These are phyloP conservation scores for Loxodonta africana DNA, from an alignment of 2,113 vertebrate species.

Conservation along the genomic window DNA sequence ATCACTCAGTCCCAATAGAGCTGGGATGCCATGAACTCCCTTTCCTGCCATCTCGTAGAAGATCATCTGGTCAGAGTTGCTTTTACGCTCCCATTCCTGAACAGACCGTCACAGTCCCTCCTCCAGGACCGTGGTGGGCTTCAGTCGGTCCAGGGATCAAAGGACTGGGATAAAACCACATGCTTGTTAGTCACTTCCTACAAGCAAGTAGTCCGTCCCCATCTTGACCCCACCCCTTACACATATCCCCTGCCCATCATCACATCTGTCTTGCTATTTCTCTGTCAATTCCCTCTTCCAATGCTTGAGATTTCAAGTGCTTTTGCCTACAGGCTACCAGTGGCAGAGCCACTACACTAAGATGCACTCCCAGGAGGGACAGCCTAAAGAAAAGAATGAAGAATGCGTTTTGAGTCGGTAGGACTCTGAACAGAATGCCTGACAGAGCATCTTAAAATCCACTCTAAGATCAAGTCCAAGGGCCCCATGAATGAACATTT, in stretches of 20 bases:
- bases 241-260: neutral
- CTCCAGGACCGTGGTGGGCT: constrained; percentile 62
- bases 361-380: neutral
- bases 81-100: constrained; percentile 78
- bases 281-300: neutral
- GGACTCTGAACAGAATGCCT: no score
- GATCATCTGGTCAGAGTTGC: constrained; percentile 81
- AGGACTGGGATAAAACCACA: constrained; percentile 76
- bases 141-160: constrained; percentile 57
- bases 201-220: neutral
- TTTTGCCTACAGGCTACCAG: neutral
- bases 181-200: neutral
- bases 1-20: neutral
- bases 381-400: neutral
- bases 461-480: no score
- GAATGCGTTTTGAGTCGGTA: neutral
- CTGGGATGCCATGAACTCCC: constrained; percentile 68
- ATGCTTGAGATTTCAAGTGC: neutral
- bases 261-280: neutral
- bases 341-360: neutral
- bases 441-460: no score
- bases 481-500: no score
- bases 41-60: constrained; percentile 83
- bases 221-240: neutral
- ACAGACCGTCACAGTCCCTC: constrained; percentile 63